Conservation (phyloP, 1,140 invertebrate species). For the Cydia fagiglandana region DNA sequence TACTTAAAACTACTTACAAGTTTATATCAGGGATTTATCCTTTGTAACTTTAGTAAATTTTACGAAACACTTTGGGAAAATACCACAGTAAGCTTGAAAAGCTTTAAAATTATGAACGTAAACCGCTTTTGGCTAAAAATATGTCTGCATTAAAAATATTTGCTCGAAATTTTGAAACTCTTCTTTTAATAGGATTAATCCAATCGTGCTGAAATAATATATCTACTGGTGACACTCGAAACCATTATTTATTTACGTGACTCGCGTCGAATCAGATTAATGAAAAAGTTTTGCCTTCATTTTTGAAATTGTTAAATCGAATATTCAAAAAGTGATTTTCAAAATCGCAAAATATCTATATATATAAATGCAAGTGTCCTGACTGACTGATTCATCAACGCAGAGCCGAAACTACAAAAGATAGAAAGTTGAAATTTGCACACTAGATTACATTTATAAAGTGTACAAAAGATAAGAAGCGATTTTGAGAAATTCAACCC, state of each 20-base stretch:
- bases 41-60: not conserved
- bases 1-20: not conserved
- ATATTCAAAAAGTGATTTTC: too few species aligned
- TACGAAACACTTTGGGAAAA: not conserved
- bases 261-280: not conserved
- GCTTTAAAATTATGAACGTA: not conserved
- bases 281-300: too few species aligned
- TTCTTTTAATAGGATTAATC: not conserved
- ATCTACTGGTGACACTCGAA: not conserved
- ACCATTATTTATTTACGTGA: not conserved
- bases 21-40: not conserved
- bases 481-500: too few species aligned
- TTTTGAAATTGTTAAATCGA: too few species aligned
- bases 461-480: too few species aligned
- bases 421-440: too few species aligned
- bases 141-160: slow-evolving; percentile 18
- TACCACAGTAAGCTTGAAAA: not conserved
- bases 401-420: too few species aligned
- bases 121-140: slow-evolving; percentile 7
- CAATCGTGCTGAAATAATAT: not conserved
- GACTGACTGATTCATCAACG: too few species aligned
- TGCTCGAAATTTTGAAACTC: not conserved
- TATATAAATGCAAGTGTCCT: too few species aligned
- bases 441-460: too few species aligned
- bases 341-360: not conserved